phyloP scores from a whole-genome alignment of 2,888 invertebrate genomes.

The Scrobipalpa atriplicella region DNA sequence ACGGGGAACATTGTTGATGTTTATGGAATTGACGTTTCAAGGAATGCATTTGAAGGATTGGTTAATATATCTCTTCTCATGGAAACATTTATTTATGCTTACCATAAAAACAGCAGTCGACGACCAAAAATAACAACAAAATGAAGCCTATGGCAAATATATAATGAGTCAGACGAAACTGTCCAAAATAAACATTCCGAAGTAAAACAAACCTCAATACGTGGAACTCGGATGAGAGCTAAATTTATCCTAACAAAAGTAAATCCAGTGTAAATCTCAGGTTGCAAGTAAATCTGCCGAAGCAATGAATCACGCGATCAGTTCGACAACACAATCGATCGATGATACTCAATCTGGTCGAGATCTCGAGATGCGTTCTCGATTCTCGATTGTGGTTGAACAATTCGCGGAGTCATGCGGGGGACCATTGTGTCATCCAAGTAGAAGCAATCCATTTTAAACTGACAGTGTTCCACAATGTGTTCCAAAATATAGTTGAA shows the following conservation, averaged over 20 bases:
- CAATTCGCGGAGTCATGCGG: neutral
- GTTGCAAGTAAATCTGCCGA: neutral
- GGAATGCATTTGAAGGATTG: too few species aligned
- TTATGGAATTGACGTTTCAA: neutral
- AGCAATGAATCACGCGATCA: constrained; percentile 17
- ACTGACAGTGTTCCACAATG: neutral
- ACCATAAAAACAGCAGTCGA: too few species aligned
- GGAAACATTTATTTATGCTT: too few species aligned
- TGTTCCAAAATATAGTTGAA: too few species aligned
- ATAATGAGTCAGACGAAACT: neutral
- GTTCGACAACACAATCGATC: constrained; percentile 18
- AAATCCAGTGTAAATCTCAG: constrained; percentile 9
- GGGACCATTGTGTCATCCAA: neutral
- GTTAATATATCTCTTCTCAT: too few species aligned
- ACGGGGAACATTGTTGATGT: neutral
- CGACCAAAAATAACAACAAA: too few species aligned
- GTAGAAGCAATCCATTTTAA: neutral
- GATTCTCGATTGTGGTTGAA: neutral
- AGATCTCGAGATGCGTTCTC: constrained; percentile 6
- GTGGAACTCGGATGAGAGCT: neutral
- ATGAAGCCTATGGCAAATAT: neutral
- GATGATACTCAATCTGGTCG: neutral
- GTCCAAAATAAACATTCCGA: neutral
- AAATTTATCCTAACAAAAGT: neutral
- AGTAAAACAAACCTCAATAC: constrained; percentile 8